Conservation (phyloP, 1,140 invertebrate species). For the Euwallacea similis region DNA sequence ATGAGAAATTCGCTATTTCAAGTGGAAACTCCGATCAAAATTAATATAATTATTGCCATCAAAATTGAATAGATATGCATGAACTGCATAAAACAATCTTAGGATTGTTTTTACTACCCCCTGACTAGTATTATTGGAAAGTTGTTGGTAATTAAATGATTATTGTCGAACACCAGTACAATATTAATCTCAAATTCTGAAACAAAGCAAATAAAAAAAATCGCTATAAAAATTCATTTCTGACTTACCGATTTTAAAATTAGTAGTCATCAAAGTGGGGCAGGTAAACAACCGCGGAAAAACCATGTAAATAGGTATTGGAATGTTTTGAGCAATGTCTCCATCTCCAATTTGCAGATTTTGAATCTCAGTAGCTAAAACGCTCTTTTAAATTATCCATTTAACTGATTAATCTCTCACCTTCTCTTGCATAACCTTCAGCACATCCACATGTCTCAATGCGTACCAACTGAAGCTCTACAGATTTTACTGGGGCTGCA, state of each 20-base stretch:
- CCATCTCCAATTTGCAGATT: constrained; percentile 97
- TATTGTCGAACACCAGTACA: constrained; percentile 90
- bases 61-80: too few species aligned
- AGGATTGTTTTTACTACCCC: constrained; percentile 43
- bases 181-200: constrained; percentile 96
- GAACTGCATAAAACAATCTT: too few species aligned
- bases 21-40: too few species aligned
- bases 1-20: too few species aligned
- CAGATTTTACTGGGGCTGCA: constrained; percentile 82
- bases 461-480: constrained; percentile 91
- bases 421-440: constrained; percentile 92
- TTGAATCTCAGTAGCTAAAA: constrained; percentile 93
- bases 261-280: constrained; percentile 84
- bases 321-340: constrained; percentile 77
- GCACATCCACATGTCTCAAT: constrained; percentile 96
- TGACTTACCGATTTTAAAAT: constrained; percentile 91
- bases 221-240: background rate
- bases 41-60: too few species aligned
- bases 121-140: constrained; percentile 83
- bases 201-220: constrained; percentile 53
- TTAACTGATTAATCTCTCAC: constrained; percentile 56
- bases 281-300: constrained; percentile 95
- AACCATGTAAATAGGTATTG: constrained; percentile 93
- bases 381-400: constrained; percentile 11
- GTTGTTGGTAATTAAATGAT: constrained; percentile 94